Conservation (phyloP, 2,797 vertebrate species). For the Strix occidentalis region DNA sequence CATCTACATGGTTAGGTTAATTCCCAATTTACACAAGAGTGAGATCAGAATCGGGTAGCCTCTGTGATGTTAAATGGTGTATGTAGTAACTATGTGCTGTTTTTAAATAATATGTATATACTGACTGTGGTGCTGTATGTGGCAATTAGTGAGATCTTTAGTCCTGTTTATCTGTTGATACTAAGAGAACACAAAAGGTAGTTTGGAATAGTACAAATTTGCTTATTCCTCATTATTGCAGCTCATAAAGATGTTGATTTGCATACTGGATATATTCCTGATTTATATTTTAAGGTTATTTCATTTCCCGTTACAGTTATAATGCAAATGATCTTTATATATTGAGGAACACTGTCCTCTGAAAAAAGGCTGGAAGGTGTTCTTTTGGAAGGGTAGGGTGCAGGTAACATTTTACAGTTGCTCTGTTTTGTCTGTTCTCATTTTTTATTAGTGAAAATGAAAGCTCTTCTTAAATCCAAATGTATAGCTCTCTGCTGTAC, state of each 20-base stretch:
- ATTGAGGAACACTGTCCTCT: background rate
- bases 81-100: background rate
- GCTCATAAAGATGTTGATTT: conserved; percentile 35
- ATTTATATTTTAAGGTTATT: conserved; percentile 28
- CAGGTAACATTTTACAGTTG: background rate
- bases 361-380: background rate
- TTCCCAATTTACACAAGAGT: background rate
- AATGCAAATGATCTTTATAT: conserved; percentile 3
- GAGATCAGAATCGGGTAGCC: background rate
- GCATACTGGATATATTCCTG: background rate
- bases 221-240: background rate
- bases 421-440: background rate
- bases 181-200: background rate
- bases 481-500: background rate
- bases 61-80: background rate
- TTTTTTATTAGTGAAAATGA: background rate
- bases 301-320: conserved; percentile 15
- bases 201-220: conserved; percentile 36
- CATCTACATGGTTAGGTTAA: background rate
- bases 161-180: conserved; percentile 1
- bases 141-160: background rate
- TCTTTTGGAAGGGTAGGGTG: background rate
- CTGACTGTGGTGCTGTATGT: background rate
- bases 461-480: background rate
- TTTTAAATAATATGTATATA: background rate